phyloP scores from a whole-genome alignment of 2,888 invertebrate species.

The Tenthredo amoena region DNA sequence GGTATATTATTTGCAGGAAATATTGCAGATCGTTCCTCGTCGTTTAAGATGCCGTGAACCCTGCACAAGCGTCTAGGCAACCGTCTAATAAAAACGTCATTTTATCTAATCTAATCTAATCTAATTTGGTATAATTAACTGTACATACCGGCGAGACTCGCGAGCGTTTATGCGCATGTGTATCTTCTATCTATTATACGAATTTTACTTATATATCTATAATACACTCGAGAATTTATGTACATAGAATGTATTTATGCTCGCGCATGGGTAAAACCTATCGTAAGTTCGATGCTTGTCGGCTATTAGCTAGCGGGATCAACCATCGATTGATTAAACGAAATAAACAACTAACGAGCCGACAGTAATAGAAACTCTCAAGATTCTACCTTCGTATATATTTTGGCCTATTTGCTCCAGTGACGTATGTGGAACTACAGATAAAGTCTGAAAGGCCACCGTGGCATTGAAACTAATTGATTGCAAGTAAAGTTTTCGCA shows the following conservation, averaged over 20 bases:
- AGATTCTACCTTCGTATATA: background rate
- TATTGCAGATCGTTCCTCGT: background rate
- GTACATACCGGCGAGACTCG: constrained; percentile 20
- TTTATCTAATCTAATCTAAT: constrained; percentile 49
- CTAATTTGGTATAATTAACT: constrained; percentile 47
- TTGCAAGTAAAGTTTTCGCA: background rate
- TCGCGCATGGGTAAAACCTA: background rate
- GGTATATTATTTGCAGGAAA: background rate
- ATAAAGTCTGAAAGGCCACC: background rate
- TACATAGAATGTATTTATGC: background rate
- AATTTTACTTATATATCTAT: background rate
- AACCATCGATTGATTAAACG: background rate
- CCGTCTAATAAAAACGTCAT: constrained; percentile 37
- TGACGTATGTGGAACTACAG: background rate
- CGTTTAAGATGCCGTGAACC: background rate
- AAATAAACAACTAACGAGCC: background rate
- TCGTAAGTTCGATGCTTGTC: background rate
- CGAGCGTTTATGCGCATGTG: background rate
- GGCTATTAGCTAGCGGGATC: background rate
- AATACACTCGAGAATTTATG: background rate
- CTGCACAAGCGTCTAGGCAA: background rate
- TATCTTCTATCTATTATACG: background rate
- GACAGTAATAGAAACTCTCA: constrained; percentile 15
- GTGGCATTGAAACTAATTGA: background rate
- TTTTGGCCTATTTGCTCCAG: background rate